Evolutionary conservation across 2,888 invertebrate genomes (phyloP), one percentile per base, ranked within the genome.

Genomic region (Aporophyla nigra): DNA sequence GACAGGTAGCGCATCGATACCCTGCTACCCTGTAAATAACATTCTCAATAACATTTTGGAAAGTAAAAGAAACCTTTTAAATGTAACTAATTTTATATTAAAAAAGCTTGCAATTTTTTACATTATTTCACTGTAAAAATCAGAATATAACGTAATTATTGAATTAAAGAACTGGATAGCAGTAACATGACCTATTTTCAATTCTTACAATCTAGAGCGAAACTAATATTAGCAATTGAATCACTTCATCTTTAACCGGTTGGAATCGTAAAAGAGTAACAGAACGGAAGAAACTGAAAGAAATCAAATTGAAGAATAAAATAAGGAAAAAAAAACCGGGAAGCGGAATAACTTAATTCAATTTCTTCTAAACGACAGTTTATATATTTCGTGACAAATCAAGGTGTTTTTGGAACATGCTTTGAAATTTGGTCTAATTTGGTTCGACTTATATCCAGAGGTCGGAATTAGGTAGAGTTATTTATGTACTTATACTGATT

Each of bases 211-310:
- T 2, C 51, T 59, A 51, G 6, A 49, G 61, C 12, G 24, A 73
- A 80, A 43, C 16, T 24, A 72, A 72, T 51, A 80, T 21, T 56
- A 71, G 62, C 73, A 21, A 43, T 56, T 27, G 54, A 56, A 43
- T 56, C 54, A 12, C 16, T 80, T 63, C 1, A 16, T 14, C 6
- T 27, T 58, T 63, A 56, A 73, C 56, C 63, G 2, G 16, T 14
- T 65, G 43, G 46, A 53, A 53, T 79, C 51, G 12, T 76, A 40
- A 58, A 33, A 56, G 63, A 33, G 7, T 9, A 63, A 65, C 12
- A 27, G n/a, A 62, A 65, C 33, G 51, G 56, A 73, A 59, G 63
- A 40, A 73, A 33, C 19, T 14, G 7, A 40, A 80, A 46, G 74
- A 73, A 63, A 65, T 63, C 43, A 53, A 78, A 80, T 19, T 24